Percentiles rank a stretch among this genome's conserved stretches.
phyloP scores from a whole-genome alignment of 2,113 vertebrate genomes.

The Ceyx melanurus region DNA sequence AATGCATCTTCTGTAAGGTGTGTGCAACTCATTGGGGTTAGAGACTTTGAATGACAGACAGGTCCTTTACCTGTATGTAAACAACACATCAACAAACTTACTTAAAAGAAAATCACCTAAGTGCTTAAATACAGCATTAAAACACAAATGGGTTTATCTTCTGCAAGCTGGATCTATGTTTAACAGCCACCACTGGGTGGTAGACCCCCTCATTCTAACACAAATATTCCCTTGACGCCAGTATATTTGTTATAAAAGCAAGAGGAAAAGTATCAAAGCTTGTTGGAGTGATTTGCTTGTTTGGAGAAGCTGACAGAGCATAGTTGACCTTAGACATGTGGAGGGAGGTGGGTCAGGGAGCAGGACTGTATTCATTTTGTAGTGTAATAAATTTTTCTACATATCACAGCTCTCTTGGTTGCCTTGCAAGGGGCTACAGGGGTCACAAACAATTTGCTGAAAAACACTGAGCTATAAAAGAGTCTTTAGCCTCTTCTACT shows the following conservation, averaged over 20 bases:
- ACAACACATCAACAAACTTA: background rate
- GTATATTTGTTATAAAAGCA: constrained; percentile 36
- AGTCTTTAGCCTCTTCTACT: constrained; percentile 21
- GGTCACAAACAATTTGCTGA: background rate
- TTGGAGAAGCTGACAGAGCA: constrained; percentile 33
- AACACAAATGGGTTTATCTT: background rate
- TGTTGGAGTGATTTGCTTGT: background rate
- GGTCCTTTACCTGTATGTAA: background rate
- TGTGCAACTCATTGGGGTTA: background rate
- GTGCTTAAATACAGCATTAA: background rate
- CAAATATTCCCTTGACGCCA: background rate
- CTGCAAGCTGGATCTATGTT: background rate
- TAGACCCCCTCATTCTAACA: background rate
- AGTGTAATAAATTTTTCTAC: constrained; percentile 50
- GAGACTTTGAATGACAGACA: background rate
- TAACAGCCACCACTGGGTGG: background rate
- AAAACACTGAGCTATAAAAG: background rate
- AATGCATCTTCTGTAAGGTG: background rate
- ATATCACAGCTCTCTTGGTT: background rate
- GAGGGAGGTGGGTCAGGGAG: background rate
- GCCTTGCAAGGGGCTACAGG: background rate
- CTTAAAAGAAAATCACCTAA: background rate
- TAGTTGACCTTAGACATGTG: background rate
- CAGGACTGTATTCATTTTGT: constrained; percentile 2
- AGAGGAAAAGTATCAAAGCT: constrained; percentile 11